Evolutionary conservation across 2,113 vertebrate species (phyloP), one percentile per base, ranked within the genome.

Genomic region (Chauna torquata): DNA sequence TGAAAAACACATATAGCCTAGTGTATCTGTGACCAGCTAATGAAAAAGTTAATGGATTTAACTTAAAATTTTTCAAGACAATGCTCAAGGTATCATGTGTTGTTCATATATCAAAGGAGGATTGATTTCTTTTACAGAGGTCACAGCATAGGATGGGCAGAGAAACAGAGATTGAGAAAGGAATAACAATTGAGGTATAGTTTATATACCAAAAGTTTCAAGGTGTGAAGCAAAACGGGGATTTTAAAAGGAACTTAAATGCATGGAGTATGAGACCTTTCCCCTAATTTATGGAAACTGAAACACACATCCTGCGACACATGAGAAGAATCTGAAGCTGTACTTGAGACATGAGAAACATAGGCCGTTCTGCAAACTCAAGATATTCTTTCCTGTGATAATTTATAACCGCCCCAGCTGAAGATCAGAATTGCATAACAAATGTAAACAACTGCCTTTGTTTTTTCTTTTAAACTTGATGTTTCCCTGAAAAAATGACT

Each of bases 361-460:
- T 16, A 59, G 19, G 12, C n/a, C n/a, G 44, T 25, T 82, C 32
- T 32, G 81, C n/a, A 64, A 83, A 83, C 57, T n/a, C 57, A 89
- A 42, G 44, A 59, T 8, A 57, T 6, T 22, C 28, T 2, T 54
- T 65, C 62, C 78, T 10, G 38, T 15, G 36, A 58, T 82, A 88
- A 82, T 61, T 54, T 42, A 36, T 28, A 89, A 28, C 27, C 95
- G 30, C 25, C 36, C 16, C 74, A 44, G 32, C 24, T 86, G 75
- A 82, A 78, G 42, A 28, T 8, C 30, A 70, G 44, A 49, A 65
- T 44, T 79, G 19, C 19, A 44, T 38, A 72, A 36, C 15, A 83
- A 52, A 57, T 54, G n/a, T 28, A 78, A 71, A 18, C 3, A 59
- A 75, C 28, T 42, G 27, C 11, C 24, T 16, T 8, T 0, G 0